Conservation (phyloP, 2,113 vertebrate species). For the Larimichthys crocea region DNA sequence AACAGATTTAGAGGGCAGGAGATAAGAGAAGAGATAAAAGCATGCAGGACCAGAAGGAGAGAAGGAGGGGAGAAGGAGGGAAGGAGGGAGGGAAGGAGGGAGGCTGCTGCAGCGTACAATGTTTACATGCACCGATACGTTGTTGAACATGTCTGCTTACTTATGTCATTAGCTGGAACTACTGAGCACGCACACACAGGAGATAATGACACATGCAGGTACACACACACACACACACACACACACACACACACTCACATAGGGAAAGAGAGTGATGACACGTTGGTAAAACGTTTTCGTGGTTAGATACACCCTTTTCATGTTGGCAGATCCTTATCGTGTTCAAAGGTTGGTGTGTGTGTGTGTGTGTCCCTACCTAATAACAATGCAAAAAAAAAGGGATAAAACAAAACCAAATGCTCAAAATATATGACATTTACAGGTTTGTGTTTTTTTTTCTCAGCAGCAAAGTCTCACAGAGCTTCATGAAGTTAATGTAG, state of each 20-base stretch:
- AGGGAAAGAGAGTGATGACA: constrained; percentile 33
- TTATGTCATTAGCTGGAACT: constrained; percentile 70
- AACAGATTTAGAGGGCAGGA: constrained; percentile 71
- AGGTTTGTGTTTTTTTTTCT: neutral
- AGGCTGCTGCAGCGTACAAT: constrained; percentile 46
- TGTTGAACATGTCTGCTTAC: constrained; percentile 74
- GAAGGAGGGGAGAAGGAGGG: neutral
- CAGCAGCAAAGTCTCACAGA: neutral
- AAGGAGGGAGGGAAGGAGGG: constrained; percentile 5
- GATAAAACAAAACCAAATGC: too few relatives aligned
- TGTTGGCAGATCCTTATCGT: constrained; percentile 23
- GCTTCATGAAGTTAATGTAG: neutral
- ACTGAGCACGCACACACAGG: constrained; percentile 21
- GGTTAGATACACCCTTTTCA: constrained; percentile 7
- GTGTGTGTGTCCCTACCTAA: neutral
- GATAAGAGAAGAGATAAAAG: constrained; percentile 76
- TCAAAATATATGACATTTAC: neutral
- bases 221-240: constrained; percentile 16
- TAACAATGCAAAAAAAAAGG: neutral
- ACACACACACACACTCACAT: neutral
- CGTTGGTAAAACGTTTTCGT: constrained; percentile 37
- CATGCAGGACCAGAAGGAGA: constrained; percentile 44
- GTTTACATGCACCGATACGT: constrained; percentile 76
- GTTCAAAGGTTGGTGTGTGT: constrained; percentile 5
- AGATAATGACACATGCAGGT: constrained; percentile 28